A percentile compares a stretch with the other conserved stretches of the same genome.
phyloP scores from a whole-genome alignment of 2,797 vertebrate genomes.

The Eulemur rubriventer region DNA sequence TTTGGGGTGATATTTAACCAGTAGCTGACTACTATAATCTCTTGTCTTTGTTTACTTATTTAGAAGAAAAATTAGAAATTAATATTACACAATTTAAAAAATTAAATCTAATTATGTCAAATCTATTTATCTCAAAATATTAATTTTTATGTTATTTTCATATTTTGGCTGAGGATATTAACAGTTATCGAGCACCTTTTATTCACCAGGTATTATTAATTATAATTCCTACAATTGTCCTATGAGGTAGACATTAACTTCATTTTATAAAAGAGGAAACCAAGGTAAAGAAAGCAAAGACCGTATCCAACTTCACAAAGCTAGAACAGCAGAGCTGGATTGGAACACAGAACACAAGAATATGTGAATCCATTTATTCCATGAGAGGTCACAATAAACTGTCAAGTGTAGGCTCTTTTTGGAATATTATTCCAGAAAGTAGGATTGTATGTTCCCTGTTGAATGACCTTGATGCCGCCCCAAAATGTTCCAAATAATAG shows the following conservation, averaged over 20 bases:
- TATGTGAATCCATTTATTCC: neutral
- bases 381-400: neutral
- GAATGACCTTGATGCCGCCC: neutral
- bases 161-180: neutral
- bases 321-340: neutral
- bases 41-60: neutral
- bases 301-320: neutral
- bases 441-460: neutral
- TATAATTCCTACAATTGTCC: neutral
- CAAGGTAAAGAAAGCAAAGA: neutral
- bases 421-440: neutral
- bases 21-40: neutral
- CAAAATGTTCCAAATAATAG: neutral
- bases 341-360: neutral
- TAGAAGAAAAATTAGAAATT: neutral
- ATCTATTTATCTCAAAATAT: conserved; percentile 4
- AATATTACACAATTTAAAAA: neutral
- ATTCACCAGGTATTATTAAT: neutral
- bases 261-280: neutral
- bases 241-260: neutral
- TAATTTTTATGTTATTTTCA: neutral
- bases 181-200: neutral
- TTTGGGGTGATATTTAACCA: neutral
- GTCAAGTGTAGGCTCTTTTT: neutral
- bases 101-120: neutral